Evolutionary conservation across 2,888 invertebrate genomes (phyloP), one percentile per base, ranked within the genome.

Genomic region (Aplocera efformata): DNA sequence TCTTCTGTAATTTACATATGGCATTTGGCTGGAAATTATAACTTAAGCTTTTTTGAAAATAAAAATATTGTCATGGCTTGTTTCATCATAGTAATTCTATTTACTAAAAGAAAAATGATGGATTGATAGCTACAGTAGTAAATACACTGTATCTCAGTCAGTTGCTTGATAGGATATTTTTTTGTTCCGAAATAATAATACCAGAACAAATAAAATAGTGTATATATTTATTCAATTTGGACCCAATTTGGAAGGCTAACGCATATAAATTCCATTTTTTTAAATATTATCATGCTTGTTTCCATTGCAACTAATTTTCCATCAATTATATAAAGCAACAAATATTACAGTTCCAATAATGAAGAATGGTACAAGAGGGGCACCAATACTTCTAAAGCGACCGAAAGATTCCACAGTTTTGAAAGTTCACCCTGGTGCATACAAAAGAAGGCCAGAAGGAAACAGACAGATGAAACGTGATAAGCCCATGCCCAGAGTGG

Each of bases 351-450:
- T 83, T 66, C 88, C 88, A 2, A 79, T 88, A 28, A 61, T 82
- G 56, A 84, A 84, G 56, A 88, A 86, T 64, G 88, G 88, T 6
- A 45, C 74, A 10, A 68, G 82, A 50, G 88, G 88, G 1, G 69
- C 84, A 9, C 85, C 88, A 6, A 85, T 88, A 11, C 60, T 86
- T 2, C 59, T 88, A 2, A 88, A 79, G 42, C 64, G 88, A 39
- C 88, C 88, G 6, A 88, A 86, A 55, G 88, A 88, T 67, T 77
- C 84, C 3, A 88, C 86, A 25, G 56, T 83, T 29, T 53, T 85
- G 3, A 85, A 84, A 60, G 70, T 83, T 6, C 78, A 80, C 48
- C 58, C 72, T 10, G 67, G 71, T 32, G 53, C 60, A 27, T 80
- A 72, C 45, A 79, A 73, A 48, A 68, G 68, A 50, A 49, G 50